phyloP scores from a whole-genome alignment of 2,113 vertebrate species.

The Podilymbus podiceps region DNA sequence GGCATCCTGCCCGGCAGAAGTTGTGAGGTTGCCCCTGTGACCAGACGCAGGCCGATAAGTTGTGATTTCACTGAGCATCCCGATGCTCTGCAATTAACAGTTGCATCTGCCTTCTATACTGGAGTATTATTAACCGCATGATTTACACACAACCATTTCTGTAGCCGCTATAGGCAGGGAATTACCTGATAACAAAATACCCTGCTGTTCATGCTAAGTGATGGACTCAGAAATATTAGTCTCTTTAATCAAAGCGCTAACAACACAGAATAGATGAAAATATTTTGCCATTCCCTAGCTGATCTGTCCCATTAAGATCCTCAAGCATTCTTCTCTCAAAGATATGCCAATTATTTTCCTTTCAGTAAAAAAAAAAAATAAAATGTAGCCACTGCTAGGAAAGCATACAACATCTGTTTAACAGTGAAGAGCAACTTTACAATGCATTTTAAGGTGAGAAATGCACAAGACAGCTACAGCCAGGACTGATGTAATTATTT shows the following conservation, averaged over 20 bases:
- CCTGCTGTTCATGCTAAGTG: slow-evolving; percentile 52
- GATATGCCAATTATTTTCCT: slow-evolving; percentile 31
- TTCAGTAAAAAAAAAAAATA: not conserved
- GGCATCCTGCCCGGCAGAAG: not conserved
- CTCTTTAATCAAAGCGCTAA: slow-evolving; percentile 52
- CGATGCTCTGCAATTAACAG: not conserved
- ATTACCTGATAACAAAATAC: slow-evolving; percentile 54
- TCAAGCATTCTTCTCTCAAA: slow-evolving; percentile 17
- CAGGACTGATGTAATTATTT: not conserved
- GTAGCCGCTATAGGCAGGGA: slow-evolving; percentile 21
- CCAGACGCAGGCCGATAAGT: not conserved
- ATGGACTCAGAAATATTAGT: slow-evolving; percentile 42
- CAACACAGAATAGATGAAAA: slow-evolving; percentile 14
- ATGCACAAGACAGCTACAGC: not conserved
- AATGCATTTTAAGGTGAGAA: not conserved
- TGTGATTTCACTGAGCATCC: not conserved
- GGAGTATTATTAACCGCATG: slow-evolving; percentile 6
- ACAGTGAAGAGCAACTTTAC: not conserved
- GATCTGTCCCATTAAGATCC: not conserved
- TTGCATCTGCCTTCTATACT: slow-evolving; percentile 3
- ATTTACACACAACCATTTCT: slow-evolving; percentile 26
- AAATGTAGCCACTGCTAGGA: not conserved
- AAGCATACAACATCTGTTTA: not conserved
- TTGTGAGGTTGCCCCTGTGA: not conserved
- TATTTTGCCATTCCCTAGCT: slow-evolving; percentile 46